Evolutionary conservation across 2,113 vertebrate genomes (phyloP), one percentile per base, ranked within the genome.

Genomic region (Rhinopithecus roxellana): DNA sequence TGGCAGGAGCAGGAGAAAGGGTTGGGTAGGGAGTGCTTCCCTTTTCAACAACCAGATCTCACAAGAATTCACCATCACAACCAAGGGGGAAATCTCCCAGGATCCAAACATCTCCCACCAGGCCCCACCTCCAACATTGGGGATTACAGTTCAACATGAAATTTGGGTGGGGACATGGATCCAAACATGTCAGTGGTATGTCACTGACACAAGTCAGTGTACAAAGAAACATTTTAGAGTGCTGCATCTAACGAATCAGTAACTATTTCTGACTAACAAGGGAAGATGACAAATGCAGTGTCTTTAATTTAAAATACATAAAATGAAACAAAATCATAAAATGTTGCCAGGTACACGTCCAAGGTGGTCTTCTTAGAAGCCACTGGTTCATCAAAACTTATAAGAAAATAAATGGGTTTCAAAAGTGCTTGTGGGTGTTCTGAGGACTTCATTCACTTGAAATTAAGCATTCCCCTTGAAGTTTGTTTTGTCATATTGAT

Each of bases 201-300:
- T 64, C 61, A 61, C 59, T 17, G 43, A 45, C 74, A 67, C 4
- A 82, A 10, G 38, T 23, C 52, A 1, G 52, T 10, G 45, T 4
- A 18, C 7, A 59, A 52, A 10, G 30, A 20, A 90, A 30, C 6
- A 32, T 7, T 6, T 25, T 2, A 38, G 45, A 67, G 22, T 9
- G 35, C 17, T 2, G 17, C 13, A 2, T 17, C 16, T 64, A 64
- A 61, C 59, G 4, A 61, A 25, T 61, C 23, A 64, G 27, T 30
- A 64, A 1, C 64, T 13, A 12, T 13, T 25, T 79, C 81, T 22
- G 2, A 75, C 50, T 22, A 13, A n/a, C 78, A 30, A 35, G 43
- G 10, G 20, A 83, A 48, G 17, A 30, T 1, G 5, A 23, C 4
- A 4, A 12, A 25, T 2, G 1, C 23, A 22, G 3, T 2, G 0